Evolutionary conservation across 2,797 vertebrate genomes (phyloP).

Genomic region (Notoglanidium macrostoma): DNA sequence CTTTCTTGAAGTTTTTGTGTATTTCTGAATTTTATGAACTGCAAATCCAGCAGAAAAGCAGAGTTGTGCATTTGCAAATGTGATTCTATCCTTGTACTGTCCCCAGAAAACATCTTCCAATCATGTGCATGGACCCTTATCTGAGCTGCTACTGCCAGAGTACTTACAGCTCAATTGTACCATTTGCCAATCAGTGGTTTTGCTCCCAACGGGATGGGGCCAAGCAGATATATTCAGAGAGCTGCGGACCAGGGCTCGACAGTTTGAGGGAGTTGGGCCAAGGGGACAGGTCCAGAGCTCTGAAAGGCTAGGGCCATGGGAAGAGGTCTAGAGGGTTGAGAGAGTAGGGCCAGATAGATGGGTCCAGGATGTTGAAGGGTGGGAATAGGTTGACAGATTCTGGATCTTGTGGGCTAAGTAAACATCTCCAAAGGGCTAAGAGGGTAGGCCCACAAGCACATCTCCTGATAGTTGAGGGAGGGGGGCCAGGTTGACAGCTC

Average conservation of each 20-base stretch:
- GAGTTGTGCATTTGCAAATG: not conserved
- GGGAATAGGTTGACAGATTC: not conserved
- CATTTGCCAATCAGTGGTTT: not conserved
- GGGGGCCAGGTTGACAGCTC: not conserved
- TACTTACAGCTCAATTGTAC: not conserved
- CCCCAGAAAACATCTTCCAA: not conserved
- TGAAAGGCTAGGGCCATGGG: not conserved
- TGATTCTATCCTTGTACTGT: not conserved
- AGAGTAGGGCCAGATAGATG: not conserved
- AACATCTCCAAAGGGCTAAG: not conserved
- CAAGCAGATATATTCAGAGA: not conserved
- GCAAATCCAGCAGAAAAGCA: not conserved
- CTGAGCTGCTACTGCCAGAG: not conserved
- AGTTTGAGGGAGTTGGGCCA: not conserved
- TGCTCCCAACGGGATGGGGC: not conserved
- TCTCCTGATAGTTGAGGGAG: not conserved
- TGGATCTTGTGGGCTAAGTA: not conserved
- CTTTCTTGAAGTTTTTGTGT: no score
- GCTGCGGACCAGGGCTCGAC: not conserved
- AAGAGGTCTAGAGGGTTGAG: not conserved
- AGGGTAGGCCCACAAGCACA: not conserved
- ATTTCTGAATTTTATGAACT: no score
- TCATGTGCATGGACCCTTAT: not conserved
- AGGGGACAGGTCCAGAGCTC: not conserved
- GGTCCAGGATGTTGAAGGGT: not conserved